A percentile compares a stretch with the other conserved stretches of the same genome.
Evolutionary conservation across 2,888 invertebrate genomes (phyloP).

Genomic region (Pyrrhia umbra): DNA sequence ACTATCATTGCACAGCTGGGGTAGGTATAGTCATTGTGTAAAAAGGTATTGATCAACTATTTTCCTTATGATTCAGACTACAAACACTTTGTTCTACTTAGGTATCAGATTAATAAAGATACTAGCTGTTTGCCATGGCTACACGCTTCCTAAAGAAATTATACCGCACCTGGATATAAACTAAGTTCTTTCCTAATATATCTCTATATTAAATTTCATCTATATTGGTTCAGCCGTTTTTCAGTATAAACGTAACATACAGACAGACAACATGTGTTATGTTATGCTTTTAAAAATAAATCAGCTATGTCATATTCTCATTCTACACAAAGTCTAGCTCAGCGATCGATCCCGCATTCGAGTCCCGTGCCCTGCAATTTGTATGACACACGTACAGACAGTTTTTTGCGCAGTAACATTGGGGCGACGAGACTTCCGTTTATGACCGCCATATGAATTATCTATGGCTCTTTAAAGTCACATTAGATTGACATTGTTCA

Average conservation of each 20-base stretch:
- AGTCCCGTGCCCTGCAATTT: constrained; percentile 49
- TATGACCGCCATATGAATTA: constrained; percentile 54
- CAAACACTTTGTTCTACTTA: constrained; percentile 8
- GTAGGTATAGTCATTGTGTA: constrained; percentile 19
- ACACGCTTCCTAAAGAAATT: too few species aligned
- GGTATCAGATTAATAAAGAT: constrained; percentile 18
- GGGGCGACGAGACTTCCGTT: constrained; percentile 53
- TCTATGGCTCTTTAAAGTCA: constrained; percentile 47
- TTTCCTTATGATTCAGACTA: constrained; percentile 49
- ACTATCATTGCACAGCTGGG: constrained; percentile 33
- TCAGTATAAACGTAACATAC: too few species aligned
- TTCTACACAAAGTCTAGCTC: constrained; percentile 12
- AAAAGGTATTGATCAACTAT: constrained; percentile 27
- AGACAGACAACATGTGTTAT: too few species aligned
- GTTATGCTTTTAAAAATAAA: neutral
- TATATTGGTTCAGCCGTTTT: neutral
- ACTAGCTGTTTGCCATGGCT: too few species aligned
- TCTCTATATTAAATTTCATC: neutral
- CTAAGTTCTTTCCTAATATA: neutral
- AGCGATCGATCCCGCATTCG: constrained; percentile 44
- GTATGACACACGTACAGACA: constrained; percentile 48
- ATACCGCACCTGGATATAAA: neutral
- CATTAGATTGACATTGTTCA: constrained; percentile 31
- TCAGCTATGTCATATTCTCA: constrained; percentile 13
- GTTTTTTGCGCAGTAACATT: constrained; percentile 53